Conservation (phyloP, 2,797 vertebrate genomes). For the Pseudomugil tenellus region DNA sequence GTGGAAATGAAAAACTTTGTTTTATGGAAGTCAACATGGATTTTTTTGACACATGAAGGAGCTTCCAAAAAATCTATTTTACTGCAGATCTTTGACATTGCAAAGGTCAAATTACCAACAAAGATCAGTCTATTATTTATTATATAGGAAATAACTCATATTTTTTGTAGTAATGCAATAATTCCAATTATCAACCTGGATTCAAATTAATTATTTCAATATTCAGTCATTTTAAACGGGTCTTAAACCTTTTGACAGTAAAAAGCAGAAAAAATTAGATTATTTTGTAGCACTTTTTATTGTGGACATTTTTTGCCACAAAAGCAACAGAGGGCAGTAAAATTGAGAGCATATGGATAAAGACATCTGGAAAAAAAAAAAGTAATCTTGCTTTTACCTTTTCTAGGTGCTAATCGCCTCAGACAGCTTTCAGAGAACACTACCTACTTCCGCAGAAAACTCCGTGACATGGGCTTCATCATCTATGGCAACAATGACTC, state of each 20-base stretch:
- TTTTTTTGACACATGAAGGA: too few relatives aligned
- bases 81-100: background rate
- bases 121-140: background rate
- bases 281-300: too few relatives aligned
- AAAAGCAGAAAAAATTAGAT: too few relatives aligned
- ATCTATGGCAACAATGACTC: constrained; percentile 97
- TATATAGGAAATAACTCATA: too few relatives aligned
- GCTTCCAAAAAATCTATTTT: background rate
- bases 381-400: background rate
- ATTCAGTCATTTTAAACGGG: background rate
- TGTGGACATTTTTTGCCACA: too few relatives aligned
- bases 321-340: too few relatives aligned
- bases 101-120: background rate
- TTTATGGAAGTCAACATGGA: too few relatives aligned
- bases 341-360: too few relatives aligned
- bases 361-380: background rate
- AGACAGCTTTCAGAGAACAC: constrained; percentile 93
- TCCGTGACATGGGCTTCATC: constrained; percentile 94
- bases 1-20: too few relatives aligned
- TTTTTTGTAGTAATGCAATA: too few relatives aligned
- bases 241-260: background rate
- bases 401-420: constrained; percentile 87
- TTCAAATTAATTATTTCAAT: background rate
- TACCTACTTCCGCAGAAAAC: constrained; percentile 90
- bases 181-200: background rate